Evolutionary conservation across 1,140 invertebrate genomes (phyloP), one percentile per base, ranked within the genome.

Genomic region (Bombus ignitus): DNA sequence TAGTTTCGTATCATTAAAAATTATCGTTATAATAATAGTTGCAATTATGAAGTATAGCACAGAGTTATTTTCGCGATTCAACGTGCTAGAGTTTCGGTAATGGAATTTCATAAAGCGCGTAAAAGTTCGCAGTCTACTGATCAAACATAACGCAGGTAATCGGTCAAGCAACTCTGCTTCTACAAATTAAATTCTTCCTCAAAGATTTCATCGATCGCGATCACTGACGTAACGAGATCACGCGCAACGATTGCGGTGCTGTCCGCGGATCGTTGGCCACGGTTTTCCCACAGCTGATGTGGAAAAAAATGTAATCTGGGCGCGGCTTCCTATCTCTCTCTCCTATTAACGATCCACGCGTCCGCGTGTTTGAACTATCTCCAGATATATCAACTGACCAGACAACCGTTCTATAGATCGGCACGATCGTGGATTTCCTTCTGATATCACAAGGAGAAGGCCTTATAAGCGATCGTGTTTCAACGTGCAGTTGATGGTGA

Each of bases 251-350:
- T 72, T 32, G 5, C 68, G n/a, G 18, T 32, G 15, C 42, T 28
- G 72, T 47, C 57, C 59, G 39, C 42, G 42, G 71, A 82, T 62
- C 72, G 37, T 10, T 83, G 59, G 74, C 73, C 74, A 28, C 74
- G 15, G 15, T n/a, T 83, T 83, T 83, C 82, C 82, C 82, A 83
- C 82, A 78, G 37, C 35, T 68, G 74, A 78, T 35, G 65, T 44
- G 65, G 70, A 76, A 76, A 76, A 53, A 83, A 68, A 82, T 35
- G 35, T 57, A 83, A 78, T 70, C 62, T 68, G 44, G 81, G 81
- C 13, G 81, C 44, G 81, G 81, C 47, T 65, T 75, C 57, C 82
- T 83, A 78, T 83, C 47, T 83, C 74, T 82, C 13, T 72, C 28
- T 44, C 32, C 15, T 65, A 75, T 42, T n/a, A 73, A 73, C 79